These are phyloP conservation scores for Gallinago media DNA, from an alignment of 2,113 vertebrate species.

Conservation along the genomic window DNA sequence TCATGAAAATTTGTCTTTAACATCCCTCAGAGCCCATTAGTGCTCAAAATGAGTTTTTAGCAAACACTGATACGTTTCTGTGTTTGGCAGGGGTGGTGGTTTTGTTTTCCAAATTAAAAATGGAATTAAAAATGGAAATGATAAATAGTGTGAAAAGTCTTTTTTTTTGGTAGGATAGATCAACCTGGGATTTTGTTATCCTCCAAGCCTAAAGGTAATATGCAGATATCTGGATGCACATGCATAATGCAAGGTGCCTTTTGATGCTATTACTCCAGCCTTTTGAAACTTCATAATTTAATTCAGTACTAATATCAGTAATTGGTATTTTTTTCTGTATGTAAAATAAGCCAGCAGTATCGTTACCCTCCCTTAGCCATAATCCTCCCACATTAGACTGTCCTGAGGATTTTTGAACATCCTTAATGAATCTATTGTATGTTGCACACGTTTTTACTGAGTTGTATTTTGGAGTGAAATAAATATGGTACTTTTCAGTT, in stretches of 20 bases:
- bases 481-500: background rate
- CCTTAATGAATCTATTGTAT: background rate
- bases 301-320: background rate
- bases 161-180: background rate
- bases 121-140: background rate
- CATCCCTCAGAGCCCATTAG: background rate
- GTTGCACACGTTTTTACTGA: background rate
- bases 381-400: accelerated
- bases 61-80: background rate
- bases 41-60: background rate
- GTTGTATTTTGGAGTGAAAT: background rate
- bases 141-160: background rate
- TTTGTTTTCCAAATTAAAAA: background rate
- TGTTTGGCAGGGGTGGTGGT: background rate
- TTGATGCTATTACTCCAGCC: background rate
- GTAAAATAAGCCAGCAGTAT: background rate
- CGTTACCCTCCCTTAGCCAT: background rate
- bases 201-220: background rate
- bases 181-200: background rate
- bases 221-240: background rate
- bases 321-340: background rate
- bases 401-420: background rate
- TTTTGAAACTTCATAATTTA: background rate
- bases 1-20: background rate
- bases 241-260: background rate